Base-by-base conservation (phyloP, 1,140 invertebrate genomes). In the Polyergus mexicanus region DNA sequence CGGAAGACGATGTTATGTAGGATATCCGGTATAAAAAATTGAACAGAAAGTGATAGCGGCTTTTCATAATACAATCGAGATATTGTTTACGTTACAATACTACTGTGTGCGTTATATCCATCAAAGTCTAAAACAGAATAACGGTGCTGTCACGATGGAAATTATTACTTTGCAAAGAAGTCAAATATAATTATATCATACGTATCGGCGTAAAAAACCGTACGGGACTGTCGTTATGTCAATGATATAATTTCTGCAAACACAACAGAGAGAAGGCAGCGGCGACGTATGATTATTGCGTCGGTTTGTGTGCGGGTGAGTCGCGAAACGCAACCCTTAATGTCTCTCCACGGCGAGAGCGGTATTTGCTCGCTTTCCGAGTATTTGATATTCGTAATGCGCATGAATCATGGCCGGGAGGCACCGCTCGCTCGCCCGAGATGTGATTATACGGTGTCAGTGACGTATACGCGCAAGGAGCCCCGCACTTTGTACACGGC, bases 371-470 rank as follows among this genome's bases (percentile, higher is more conserved):
- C 75, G 86, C 71, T 90, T 87, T 84, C 86, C 32, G 54, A 76
- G 84, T 91, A 85, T 89, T 89, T 80, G 88, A 90, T 86, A 90
- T 89, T 86, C 78, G 80, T 89, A 87, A 81, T 76, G 78, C 68
- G 88, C 76, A 91, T 91, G 89, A 91, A 89, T 91, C 85, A 91
- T 91, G 75, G 25, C 54, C 87, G 62, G 77, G 69, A 90, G 77
- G 89, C 86, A 83, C 32, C 68, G 44, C 78, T 72, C 68, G 78
- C 78, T 74, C 68, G 84, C 71, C 41, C 76, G 89, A 87, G 91
- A 91, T 92, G 92, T 94, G 92, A 94, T 94, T 94, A 94, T 91
- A 94, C 76, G 92, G 93, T 94, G 93, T 93, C 91, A 91, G 89
- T 89, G 89, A 77, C 91, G 89, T 88, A 88, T 86, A 87, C 85